Evolutionary conservation across 2,113 vertebrate species (phyloP).

Genomic region (Hydrochoerus hydrochaeris): DNA sequence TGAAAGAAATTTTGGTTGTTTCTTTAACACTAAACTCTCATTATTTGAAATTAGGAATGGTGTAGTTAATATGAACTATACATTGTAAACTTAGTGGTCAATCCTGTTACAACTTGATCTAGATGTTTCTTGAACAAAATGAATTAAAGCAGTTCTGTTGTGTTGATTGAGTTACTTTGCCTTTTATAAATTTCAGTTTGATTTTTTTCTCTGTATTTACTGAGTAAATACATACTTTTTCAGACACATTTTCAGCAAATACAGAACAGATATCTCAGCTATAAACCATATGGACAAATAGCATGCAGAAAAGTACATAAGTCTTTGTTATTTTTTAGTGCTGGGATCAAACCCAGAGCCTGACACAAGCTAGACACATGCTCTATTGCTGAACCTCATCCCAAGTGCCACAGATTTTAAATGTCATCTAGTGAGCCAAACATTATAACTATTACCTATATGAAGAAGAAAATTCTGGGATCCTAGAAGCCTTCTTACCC

Average conservation of each 20-base stretch:
- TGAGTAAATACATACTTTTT: not conserved
- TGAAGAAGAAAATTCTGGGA: not conserved
- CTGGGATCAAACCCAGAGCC: not conserved
- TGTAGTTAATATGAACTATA: not conserved
- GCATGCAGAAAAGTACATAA: not conserved
- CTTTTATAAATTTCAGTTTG: not conserved
- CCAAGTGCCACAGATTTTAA: not conserved
- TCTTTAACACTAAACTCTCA: not conserved
- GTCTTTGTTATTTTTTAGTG: not conserved
- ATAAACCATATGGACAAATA: not conserved
- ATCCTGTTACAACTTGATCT: constrained; percentile 14
- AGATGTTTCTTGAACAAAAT: constrained; percentile 19
- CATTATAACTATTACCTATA: not conserved
- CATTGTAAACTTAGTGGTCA: not conserved
- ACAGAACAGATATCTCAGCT: not conserved
- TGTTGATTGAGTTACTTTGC: not conserved
- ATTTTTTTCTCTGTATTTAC: not conserved
- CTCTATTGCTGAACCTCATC: not conserved
- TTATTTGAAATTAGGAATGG: constrained; percentile 35
- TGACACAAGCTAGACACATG: not conserved
- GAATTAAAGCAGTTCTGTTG: constrained; percentile 38
- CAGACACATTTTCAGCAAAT: not conserved
- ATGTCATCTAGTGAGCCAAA: not conserved
- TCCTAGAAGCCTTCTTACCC: not conserved
- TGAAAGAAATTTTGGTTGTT: constrained; percentile 51